These are phyloP conservation scores for Xenops minutus DNA, from an alignment of 2,797 vertebrate species.

Conservation along the genomic window DNA sequence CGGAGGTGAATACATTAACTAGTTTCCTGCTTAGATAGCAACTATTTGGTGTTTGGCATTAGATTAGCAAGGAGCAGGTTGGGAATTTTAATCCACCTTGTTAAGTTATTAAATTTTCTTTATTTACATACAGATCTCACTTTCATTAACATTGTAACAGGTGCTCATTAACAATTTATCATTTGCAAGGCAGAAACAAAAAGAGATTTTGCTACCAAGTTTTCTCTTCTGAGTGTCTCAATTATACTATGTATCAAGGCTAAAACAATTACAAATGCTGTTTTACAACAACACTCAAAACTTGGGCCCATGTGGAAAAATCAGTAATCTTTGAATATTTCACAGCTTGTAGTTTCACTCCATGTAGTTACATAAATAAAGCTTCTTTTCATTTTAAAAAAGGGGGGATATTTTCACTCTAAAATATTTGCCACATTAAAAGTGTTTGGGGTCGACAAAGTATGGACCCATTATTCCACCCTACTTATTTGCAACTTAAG, in stretches of 20 bases:
- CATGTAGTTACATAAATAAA: not conserved
- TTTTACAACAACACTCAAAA: not conserved
- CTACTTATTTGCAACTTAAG: slow-evolving; percentile 5
- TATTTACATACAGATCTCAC: slow-evolving; percentile 80
- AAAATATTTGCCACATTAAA: not conserved
- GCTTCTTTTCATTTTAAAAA: not conserved
- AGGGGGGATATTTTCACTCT: not conserved
- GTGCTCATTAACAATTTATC: slow-evolving; percentile 84
- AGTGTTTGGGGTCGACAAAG: not conserved
- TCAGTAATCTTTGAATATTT: not conserved
- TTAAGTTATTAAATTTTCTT: slow-evolving; percentile 86
- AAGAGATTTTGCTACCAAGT: slow-evolving; percentile 73
- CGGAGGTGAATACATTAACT: slow-evolving; percentile 72
- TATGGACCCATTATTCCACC: not conserved
- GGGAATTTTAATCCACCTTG: slow-evolving; percentile 83
- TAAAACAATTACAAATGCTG: not conserved
- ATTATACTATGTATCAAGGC: slow-evolving; percentile 28
- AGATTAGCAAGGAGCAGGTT: slow-evolving; percentile 73
- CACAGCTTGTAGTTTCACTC: not conserved
- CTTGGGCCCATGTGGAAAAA: not conserved
- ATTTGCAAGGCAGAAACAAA: slow-evolving; percentile 45
- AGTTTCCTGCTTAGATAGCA: slow-evolving; percentile 69
- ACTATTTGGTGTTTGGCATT: slow-evolving; percentile 72
- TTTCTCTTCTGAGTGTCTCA: slow-evolving; percentile 61
- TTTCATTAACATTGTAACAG: slow-evolving; percentile 84